Percentiles rank a stretch among this genome's conserved stretches.
These are phyloP conservation scores for Pandemis corylana DNA, from an alignment of 2,888 invertebrate species.

Conservation along the genomic window DNA sequence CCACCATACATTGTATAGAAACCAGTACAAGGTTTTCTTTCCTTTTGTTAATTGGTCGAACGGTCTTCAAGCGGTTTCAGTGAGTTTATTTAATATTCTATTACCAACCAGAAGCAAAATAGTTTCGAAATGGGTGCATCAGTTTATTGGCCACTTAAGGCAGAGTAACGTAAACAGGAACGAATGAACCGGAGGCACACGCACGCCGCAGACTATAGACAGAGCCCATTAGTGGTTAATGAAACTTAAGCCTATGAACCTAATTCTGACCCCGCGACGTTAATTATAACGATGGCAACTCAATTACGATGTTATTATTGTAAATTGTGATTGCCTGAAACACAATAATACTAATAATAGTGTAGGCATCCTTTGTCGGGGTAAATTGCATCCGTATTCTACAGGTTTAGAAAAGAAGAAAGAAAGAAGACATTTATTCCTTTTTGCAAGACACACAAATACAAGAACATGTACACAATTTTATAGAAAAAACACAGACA, in stretches of 20 bases:
- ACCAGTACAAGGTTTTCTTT: neutral
- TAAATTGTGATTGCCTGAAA: neutral
- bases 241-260: constrained; percentile 25
- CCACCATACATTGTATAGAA: neutral
- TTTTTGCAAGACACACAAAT: too few species aligned
- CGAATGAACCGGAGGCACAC: constrained; percentile 23
- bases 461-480: too few species aligned
- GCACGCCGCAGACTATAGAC: constrained; percentile 26
- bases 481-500: too few species aligned
- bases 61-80: neutral
- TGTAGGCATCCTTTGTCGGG: neutral
- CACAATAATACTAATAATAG: neutral
- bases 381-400: neutral
- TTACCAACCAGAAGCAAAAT: constrained; percentile 22
- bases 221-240: constrained; percentile 31
- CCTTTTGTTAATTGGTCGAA: neutral
- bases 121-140: constrained; percentile 38
- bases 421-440: too few species aligned
- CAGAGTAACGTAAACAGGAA: constrained; percentile 28
- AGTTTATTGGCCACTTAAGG: constrained; percentile 36
- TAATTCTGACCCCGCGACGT: constrained; percentile 20
- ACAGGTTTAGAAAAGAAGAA: neutral
- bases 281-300: constrained; percentile 18
- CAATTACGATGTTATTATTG: constrained; percentile 19
- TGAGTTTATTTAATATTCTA: constrained; percentile 21